Conservation (phyloP, 2,888 invertebrate genomes). For the Mylabris sibirica region DNA sequence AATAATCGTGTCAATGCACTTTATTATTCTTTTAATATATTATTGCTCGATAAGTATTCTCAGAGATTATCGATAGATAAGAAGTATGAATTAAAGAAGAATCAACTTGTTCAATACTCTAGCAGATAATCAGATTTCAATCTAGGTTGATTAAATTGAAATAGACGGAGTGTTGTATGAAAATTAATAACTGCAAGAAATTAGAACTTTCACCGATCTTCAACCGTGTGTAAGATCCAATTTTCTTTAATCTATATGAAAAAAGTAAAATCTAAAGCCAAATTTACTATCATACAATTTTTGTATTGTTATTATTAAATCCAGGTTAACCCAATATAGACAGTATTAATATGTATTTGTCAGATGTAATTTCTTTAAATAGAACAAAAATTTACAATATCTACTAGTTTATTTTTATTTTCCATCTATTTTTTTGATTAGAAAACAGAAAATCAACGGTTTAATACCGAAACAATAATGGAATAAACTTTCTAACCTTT, state of each 20-base stretch:
- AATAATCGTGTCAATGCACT: not conserved
- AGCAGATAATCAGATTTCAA: too few species aligned
- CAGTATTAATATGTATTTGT: conserved; percentile 40
- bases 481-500: not conserved
- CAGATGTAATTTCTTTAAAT: conserved; percentile 39
- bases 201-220: too few species aligned
- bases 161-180: too few species aligned
- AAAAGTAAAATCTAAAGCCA: too few species aligned
- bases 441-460: not conserved
- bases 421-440: not conserved
- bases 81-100: too few species aligned
- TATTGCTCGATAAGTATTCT: too few species aligned
- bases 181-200: too few species aligned
- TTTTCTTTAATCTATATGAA: too few species aligned
- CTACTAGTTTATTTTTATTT: not conserved
- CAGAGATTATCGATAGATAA: not conserved
- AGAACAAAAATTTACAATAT: conserved; percentile 37
- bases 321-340: conserved; percentile 41
- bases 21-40: not conserved
- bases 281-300: too few species aligned
- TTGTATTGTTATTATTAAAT: conserved; percentile 28
- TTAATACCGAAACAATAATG: not conserved
- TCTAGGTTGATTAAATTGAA: too few species aligned
- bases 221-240: too few species aligned
- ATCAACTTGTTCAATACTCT: too few species aligned